phyloP scores from a whole-genome alignment of 2,113 vertebrate genomes.

The Cyanoderma ruficeps region DNA sequence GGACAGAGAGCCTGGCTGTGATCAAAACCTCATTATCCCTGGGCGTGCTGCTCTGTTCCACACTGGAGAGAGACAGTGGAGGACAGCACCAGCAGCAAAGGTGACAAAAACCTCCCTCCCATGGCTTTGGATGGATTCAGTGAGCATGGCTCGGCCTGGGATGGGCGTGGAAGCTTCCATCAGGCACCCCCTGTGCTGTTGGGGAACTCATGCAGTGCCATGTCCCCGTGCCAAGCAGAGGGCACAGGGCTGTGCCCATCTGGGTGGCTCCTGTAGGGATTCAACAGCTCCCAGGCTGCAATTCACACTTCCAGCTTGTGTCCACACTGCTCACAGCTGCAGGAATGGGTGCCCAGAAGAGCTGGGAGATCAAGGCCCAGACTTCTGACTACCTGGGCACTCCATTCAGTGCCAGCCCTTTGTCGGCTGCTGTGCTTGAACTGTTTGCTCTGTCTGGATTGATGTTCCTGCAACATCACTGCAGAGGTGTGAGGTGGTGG shows the following conservation, averaged over 20 bases:
- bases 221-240: neutral
- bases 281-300: neutral
- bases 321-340: neutral
- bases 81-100: neutral
- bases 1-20: neutral
- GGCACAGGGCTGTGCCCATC: fast-evolving
- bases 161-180: neutral
- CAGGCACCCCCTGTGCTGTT: neutral
- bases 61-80: constrained; percentile 1
- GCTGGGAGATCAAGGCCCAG: neutral
- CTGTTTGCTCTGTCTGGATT: neutral
- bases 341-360: neutral
- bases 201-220: neutral
- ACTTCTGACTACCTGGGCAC: neutral
- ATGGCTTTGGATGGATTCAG: neutral
- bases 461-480: neutral
- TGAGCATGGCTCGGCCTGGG: neutral
- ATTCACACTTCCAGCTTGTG: neutral
- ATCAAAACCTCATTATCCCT: constrained; percentile 39
- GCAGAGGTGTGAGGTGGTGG: neutral
- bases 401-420: neutral
- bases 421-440: neutral
- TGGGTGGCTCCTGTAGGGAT: neutral
- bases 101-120: neutral
- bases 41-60: neutral